Evolutionary conservation across 1,140 invertebrate genomes (phyloP).

Genomic region (Metaphire vulgaris): DNA sequence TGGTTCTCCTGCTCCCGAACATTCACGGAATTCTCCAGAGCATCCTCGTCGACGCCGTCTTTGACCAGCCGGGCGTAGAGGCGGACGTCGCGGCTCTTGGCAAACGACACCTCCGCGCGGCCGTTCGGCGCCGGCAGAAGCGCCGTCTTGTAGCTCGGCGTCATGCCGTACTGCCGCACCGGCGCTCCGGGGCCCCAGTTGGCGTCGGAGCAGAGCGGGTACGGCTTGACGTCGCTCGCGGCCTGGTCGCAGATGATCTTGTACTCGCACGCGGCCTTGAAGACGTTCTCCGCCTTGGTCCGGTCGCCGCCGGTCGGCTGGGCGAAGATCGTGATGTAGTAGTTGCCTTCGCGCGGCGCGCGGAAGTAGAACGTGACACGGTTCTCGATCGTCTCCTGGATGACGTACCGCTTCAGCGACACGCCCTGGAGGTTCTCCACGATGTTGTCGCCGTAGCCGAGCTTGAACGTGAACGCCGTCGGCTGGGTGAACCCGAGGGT

Average conservation of each 20-base stretch:
- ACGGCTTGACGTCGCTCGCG: constrained; percentile 40
- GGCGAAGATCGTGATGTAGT: constrained; percentile 51
- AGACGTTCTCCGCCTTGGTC: constrained; percentile 29
- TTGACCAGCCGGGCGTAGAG: constrained; percentile 29
- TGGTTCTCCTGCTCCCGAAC: constrained; percentile 28
- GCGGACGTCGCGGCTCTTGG: constrained; percentile 28
- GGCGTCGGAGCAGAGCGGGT: constrained; percentile 49
- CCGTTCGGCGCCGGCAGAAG: constrained; percentile 32
- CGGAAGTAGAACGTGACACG: constrained; percentile 46
- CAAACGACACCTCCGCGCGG: constrained; percentile 29
- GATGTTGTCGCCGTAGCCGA: constrained; percentile 42
- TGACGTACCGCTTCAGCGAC: constrained; percentile 47
- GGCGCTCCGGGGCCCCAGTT: constrained; percentile 51
- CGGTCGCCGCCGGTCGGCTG: constrained; percentile 26
- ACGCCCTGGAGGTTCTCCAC: constrained; percentile 45
- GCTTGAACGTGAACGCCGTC: constrained; percentile 50
- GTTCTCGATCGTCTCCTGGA: constrained; percentile 48
- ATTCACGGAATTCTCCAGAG: constrained; percentile 20
- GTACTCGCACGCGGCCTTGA: constrained; percentile 48
- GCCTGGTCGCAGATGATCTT: constrained; percentile 47
- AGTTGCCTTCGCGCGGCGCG: constrained; percentile 46
- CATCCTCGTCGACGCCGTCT: constrained; percentile 27
- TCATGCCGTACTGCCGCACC: constrained; percentile 46
- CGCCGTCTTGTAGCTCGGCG: constrained; percentile 39
- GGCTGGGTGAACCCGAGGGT: constrained; percentile 49